Evolutionary conservation across 2,113 vertebrate genomes (phyloP), one percentile per base, ranked within the genome.

Genomic region (Sturnus vulgaris): DNA sequence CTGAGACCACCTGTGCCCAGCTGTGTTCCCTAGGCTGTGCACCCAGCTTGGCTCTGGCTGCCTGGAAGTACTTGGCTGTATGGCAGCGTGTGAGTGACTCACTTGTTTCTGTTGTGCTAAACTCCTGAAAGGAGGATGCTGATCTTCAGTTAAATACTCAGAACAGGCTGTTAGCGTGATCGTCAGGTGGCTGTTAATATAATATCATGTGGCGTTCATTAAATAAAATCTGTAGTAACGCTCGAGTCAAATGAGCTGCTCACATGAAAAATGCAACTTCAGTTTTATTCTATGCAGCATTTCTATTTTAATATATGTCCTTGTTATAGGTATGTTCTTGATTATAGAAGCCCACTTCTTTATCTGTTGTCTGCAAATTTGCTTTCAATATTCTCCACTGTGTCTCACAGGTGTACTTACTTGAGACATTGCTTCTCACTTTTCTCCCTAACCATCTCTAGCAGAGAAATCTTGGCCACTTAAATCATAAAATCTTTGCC

Each of bases 31-130:
- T 44, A 5, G 5, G 42, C 27, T 1, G 1, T 2, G 16, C 3
- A 1, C 47, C 31, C 46, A 44, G 33, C 77, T 66, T 0, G 0
- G 21, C 53, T 59, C 69, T n/a, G 70, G 44, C 70, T 76, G 31
- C 3, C 0, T 18, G 85, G 50, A 82, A 33, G 16, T 24, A 2
- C 20, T 65, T 0, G 4, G 44, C 56, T 0, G 0, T 23, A 4
- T 21, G 46, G 49, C 56, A 73, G 46, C 0, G 0, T 53, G 40
- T 3, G 5, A 59, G 59, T 55, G 39, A 59, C 55, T 84, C 4
- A 3, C 56, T 86, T 28, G 25, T 59, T 65, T 76, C 78, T 86
- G 19, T 71, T 52, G 30, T 39, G 33, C 71, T 78, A 42, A 85
- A 52, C 7, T 70, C 37, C 31, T 60, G 21, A 37, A 75, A 82